Evolutionary conservation across 2,797 vertebrate species (phyloP), one percentile per base, ranked within the genome.

Genomic region (Diglossa cyanea): DNA sequence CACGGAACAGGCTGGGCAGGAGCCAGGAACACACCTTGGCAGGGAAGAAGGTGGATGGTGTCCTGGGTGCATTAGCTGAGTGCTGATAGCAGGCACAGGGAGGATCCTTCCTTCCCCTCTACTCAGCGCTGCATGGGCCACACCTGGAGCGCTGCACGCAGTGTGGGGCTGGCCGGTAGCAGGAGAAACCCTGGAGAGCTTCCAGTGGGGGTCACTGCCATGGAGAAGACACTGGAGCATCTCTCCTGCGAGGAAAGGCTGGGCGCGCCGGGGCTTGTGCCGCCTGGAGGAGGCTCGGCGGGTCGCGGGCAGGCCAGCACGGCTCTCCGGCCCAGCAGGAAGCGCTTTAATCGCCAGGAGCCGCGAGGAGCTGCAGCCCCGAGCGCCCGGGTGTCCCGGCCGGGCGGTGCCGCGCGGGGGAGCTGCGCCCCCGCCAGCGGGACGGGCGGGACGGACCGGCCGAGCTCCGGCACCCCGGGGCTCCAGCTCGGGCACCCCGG

Each of bases 361-460:
- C 15, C 0, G 26, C 1, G 25, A 23, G 7, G 45, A 55, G 33
- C 4, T 50, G 5, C 45, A 21, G 40, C 19, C 15, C 42, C 48
- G 2, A 18, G 72, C 33, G 1, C 6, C 24, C 4, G 15, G 2
- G 11, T 8, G 60, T 8, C 66, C 8, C 42, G 4, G 48, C 53
- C 35, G 37, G 55, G 75, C 55, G 4, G 28, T 2, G 55, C 95
- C 95, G 65, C 95, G 77, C 33, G 94, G 89, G 50, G 95, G 95
- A 60, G 91, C 95, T 95, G 88, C 72, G 71, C 1, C 42, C 47
- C 13, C 67, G 45, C 44, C 7, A 58, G 70, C 21, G 33, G 45
- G 14, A 8, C 42, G 6, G 35, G n/a, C 4, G 16, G n/a, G 45
- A 3, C 7, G 2, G 53, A 3, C 2, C 37, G 15, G 37, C 25